Evolutionary conservation across 2,888 invertebrate species (phyloP), one percentile per base, ranked within the genome.

Genomic region (Nymphalis polychloros): DNA sequence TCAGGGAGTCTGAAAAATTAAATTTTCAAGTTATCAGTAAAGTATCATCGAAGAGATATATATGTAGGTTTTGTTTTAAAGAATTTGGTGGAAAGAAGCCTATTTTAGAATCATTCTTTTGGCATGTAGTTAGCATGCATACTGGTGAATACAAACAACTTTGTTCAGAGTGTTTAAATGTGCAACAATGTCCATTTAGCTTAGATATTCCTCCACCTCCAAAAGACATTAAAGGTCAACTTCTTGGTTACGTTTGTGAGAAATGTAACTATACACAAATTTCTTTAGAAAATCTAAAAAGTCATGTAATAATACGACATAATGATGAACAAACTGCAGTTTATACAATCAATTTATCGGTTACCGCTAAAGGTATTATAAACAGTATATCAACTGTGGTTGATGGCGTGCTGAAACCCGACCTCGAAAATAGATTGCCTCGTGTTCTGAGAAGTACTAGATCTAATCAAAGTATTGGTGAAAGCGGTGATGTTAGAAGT

Each of bases 191-290:
- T 79, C 77, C 86, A 1, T 86, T 85, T 63, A 81, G 82, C 72
- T 78, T 90, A 57, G 88, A 90, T 71, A 88, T 92, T 65, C 92
- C 92, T 10, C 83, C 89, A 8, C 89, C 90, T 8, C 92, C 91
- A 0, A 86, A 85, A 77, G 83, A 87, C 64, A 70, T 75, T 0
- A 84, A 84, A 68, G 89, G 89, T 0, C 89, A 91, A 76, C 79
- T 93, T 23, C 85, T 88, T 60, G 95, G 95, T 0, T 95, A 94
- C 78, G 90, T 96, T 4, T 97, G 97, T 79, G 92, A 93, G 3
- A 90, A 94, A 68, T 97, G 97, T 79, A 95, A 97, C 80, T 97
- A 93, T 74, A 93, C 96, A 1, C 97, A 97, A 84, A 81, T 96
- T 73, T 91, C 93, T 8, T 85, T 93, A 60, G 84, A 88, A 48